These are phyloP conservation scores for Aphidius colemani DNA, from an alignment of 2,888 invertebrate species.

Conservation along the genomic window DNA sequence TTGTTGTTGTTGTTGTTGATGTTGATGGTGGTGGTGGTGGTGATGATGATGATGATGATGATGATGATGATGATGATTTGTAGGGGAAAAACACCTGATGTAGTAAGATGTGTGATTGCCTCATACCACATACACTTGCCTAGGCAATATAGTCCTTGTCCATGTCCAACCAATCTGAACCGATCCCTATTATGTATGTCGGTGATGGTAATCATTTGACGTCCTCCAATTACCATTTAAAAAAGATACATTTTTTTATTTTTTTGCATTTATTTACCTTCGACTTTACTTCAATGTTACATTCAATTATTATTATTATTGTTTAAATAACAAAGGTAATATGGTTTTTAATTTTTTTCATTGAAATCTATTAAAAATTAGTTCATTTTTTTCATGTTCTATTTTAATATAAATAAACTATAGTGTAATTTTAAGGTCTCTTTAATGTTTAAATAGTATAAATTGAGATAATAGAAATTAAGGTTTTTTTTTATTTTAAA, in stretches of 20 bases:
- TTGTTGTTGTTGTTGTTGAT: too few species aligned
- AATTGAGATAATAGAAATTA: constrained; percentile 10
- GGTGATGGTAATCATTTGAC: constrained; percentile 14
- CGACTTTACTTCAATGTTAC: neutral
- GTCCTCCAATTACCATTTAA: constrained; percentile 15
- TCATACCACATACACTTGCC: constrained; percentile 8
- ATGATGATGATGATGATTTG: neutral
- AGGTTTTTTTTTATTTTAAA: neutral
- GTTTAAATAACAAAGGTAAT: neutral
- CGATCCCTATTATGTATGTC: constrained; percentile 9
- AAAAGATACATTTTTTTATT: neutral
- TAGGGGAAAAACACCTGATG: neutral
- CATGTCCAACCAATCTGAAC: neutral
- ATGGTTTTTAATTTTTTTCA: neutral
- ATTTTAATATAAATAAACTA: constrained; percentile 15
- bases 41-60: neutral
- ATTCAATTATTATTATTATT: neutral
- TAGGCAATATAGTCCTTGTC: constrained; percentile 10
- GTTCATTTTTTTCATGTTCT: constrained; percentile 8
- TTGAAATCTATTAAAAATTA: neutral
- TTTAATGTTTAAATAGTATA: constrained; percentile 19
- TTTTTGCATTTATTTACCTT: neutral
- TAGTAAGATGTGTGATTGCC: constrained; percentile 23
- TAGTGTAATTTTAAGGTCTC: constrained; percentile 16
- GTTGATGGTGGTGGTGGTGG: too few species aligned